These are phyloP conservation scores for Antigone vipio DNA, from an alignment of 2,113 vertebrate genomes.

Conservation along the genomic window DNA sequence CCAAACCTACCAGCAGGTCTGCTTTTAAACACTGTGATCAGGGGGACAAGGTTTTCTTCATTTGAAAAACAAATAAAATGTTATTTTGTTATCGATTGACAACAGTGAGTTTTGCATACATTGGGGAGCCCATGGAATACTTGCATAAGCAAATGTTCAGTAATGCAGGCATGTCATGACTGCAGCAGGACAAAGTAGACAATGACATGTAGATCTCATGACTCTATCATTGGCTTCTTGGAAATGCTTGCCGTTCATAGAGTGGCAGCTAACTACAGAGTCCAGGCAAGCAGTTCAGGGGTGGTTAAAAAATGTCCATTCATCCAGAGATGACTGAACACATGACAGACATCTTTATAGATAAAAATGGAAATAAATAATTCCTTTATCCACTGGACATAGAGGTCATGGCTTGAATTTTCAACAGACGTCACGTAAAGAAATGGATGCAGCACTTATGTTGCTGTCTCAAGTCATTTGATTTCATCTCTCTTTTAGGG, in stretches of 20 bases:
- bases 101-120: background rate
- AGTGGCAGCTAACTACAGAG: background rate
- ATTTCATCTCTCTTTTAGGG: background rate
- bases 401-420: background rate
- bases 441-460: background rate
- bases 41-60: background rate
- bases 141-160: background rate
- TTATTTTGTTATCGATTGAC: background rate
- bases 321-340: background rate
- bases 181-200: background rate
- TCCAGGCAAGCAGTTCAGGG: background rate
- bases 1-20: background rate
- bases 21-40: background rate
- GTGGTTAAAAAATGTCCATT: background rate
- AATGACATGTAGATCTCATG: background rate
- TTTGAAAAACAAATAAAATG: background rate
- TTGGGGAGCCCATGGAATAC: accelerated
- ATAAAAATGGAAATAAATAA: background rate
- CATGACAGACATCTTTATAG: background rate
- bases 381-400: background rate
- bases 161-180: accelerated
- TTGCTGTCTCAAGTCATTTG: background rate
- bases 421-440: background rate
- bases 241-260: background rate
- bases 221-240: background rate